Evolutionary conservation across 53 echinoderm and acorn worm genomes (phyloP).

Genomic region (Echinometra lucunter): DNA sequence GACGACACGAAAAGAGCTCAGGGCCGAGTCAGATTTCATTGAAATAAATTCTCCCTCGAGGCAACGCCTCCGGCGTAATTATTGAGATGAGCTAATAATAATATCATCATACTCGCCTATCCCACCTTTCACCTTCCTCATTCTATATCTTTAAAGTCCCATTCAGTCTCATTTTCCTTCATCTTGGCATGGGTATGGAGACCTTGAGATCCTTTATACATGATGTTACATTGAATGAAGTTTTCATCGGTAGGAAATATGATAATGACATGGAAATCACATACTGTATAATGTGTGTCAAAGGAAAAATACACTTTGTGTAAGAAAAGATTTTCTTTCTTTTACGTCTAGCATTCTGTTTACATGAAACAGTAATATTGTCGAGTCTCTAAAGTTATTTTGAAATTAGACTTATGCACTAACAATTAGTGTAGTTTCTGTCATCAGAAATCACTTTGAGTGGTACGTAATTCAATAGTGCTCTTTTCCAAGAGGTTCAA

Average conservation of each 20-base stretch:
- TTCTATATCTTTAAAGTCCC: background rate
- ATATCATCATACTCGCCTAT: background rate
- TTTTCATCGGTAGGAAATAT: background rate
- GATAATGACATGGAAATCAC: background rate
- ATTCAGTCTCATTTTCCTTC: background rate
- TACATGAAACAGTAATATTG: too few species aligned
- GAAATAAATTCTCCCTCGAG: background rate
- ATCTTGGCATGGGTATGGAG: background rate
- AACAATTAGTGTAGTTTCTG: too few species aligned
- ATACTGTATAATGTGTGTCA: too few species aligned
- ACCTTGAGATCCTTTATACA: background rate
- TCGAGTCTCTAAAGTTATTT: too few species aligned
- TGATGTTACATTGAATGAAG: background rate
- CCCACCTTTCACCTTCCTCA: background rate
- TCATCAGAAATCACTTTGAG: too few species aligned
- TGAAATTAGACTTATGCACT: too few species aligned
- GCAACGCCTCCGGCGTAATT: constrained; percentile 20
- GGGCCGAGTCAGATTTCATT: background rate
- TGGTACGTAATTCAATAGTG: too few species aligned
- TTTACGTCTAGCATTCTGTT: too few species aligned
- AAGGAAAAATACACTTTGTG: too few species aligned
- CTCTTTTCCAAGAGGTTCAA: too few species aligned
- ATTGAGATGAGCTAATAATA: constrained; percentile 5
- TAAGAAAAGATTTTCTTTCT: background rate
- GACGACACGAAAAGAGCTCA: background rate